Evolutionary conservation across 2,888 invertebrate species (phyloP).

Genomic region (Drosophila gaucha): DNA sequence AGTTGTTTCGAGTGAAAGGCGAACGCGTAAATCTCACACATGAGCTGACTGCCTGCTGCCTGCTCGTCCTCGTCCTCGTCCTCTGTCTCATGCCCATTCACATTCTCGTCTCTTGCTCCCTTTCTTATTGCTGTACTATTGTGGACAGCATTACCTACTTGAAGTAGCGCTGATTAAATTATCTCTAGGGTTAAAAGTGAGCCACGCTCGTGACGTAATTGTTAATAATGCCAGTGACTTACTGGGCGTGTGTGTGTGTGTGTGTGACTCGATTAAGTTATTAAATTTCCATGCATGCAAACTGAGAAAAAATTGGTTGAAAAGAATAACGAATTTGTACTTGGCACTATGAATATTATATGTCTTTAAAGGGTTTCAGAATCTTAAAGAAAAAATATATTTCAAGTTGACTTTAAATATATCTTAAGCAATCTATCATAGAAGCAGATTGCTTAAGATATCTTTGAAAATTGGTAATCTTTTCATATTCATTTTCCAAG

Average conservation of each 20-base stretch:
- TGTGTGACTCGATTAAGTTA: constrained; percentile 43
- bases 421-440: too few relatives aligned
- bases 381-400: neutral
- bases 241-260: neutral
- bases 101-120: constrained; percentile 42
- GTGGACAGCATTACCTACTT: constrained; percentile 62
- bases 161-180: constrained; percentile 71
- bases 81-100: constrained; percentile 18
- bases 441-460: neutral
- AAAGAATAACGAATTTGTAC: neutral
- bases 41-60: constrained; percentile 38
- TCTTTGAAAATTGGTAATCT: neutral
- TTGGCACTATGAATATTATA: neutral
- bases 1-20: constrained; percentile 60
- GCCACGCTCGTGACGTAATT: constrained; percentile 64
- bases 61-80: constrained; percentile 12
- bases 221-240: constrained; percentile 38
- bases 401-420: too few relatives aligned
- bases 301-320: neutral
- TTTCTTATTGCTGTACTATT: constrained; percentile 60
- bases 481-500: neutral
- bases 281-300: constrained; percentile 24
- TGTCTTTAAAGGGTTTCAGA: too few relatives aligned
- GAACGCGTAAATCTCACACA: constrained; percentile 60
- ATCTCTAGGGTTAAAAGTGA: constrained; percentile 66